Base-by-base conservation (phyloP, 2,797 vertebrate genomes). In the Cyclopterus lumpus region DNA sequence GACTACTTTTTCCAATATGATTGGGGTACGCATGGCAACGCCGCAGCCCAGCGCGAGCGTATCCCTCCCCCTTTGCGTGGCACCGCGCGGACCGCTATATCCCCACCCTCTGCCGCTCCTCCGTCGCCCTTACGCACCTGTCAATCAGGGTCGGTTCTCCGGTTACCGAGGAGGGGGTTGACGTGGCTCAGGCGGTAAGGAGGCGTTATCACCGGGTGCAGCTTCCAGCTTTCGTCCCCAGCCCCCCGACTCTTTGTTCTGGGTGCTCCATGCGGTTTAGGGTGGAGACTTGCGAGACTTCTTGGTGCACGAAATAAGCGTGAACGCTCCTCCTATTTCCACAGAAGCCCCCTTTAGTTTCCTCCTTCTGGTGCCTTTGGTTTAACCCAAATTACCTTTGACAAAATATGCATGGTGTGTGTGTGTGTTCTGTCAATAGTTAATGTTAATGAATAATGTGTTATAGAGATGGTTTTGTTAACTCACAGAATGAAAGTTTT, bases 91-190 rank as follows among this genome's bases (percentile, higher is more conserved):
- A 49, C 61, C 30, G 68, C 74, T 71, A 65, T 76, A 60, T 76
- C 77, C n/a, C 86, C 81, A 44, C 86, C 79, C 67, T 67, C 24
- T 48, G 2, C n/a, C n/a, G n/a, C n/a, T n/a, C 18, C 46, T 9
- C 46, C 60, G 24, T 64, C 73, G 67, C 62, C 4, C 26, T 67
- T 36, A 89, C 84, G 71, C 86, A 91, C 89, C 85, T 66, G 80
- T 79, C 84, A 68, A 6, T 82, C 80, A 53, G 68, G 58, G 49
- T 54, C 77, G 61, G 54, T 70, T 86, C 88, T 87, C 87, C 67
- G 59, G 90, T 91, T 91, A 85, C 90, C 62, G 68, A 73, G 1
- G n/a, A n/a, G 24, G 55, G 11, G 3, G 77, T 26, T 46, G 68
- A 73, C 55, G 66, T 63, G 55, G 49, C 62, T 48, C 53, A 30